Evolutionary conservation across 92 coral and sea anemone species (phyloP).

Genomic region (Palythoa grandiflora): DNA sequence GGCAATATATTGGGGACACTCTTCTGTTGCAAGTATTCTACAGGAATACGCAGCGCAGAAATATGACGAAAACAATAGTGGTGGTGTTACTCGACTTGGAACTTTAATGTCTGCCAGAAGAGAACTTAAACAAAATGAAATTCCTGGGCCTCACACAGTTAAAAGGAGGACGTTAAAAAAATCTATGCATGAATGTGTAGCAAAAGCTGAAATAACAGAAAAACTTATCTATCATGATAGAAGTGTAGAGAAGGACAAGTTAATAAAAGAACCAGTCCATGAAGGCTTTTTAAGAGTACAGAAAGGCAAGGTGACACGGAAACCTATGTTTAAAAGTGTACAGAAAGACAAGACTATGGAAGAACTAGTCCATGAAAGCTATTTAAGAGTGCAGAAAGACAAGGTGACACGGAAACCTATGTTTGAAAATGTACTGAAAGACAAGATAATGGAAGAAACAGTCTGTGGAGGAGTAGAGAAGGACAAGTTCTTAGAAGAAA

Average conservation of each 20-base stretch:
- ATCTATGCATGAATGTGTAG: no score
- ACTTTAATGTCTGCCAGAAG: neutral
- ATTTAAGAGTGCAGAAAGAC: no score
- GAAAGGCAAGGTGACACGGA: neutral
- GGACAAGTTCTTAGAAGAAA: no score
- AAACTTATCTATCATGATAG: no score
- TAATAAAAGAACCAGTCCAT: neutral
- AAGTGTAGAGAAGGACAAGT: neutral
- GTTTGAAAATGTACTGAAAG: no score
- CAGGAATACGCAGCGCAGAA: neutral
- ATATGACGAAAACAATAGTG: neutral
- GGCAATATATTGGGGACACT: slow-evolving; percentile 4
- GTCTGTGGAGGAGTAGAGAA: no score
- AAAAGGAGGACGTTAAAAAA: neutral
- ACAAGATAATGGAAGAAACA: no score
- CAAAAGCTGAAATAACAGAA: no score
- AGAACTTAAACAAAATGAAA: neutral
- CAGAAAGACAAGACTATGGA: neutral
- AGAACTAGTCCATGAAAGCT: no score
- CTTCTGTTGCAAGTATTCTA: neutral
- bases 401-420: no score
- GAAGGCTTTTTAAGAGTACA: neutral
- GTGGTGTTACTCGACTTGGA: neutral
- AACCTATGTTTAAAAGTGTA: neutral
- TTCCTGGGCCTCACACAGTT: neutral